Conservation (phyloP, 2,888 invertebrate genomes). For the Diabrotica balteata region DNA sequence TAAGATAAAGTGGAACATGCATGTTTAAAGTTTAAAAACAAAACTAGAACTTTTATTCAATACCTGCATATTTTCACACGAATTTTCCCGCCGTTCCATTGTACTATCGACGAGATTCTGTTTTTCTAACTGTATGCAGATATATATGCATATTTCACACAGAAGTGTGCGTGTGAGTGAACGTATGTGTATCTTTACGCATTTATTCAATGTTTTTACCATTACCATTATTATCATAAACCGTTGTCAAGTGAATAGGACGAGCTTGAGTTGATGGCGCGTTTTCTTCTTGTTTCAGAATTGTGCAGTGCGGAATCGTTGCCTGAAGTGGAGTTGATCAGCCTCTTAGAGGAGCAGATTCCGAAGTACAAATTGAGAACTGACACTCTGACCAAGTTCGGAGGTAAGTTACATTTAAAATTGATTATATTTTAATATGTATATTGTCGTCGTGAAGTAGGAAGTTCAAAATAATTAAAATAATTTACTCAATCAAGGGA, state of each 20-base stretch:
- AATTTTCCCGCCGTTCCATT: too few relatives aligned
- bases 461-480: too few relatives aligned
- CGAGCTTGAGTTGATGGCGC: slow-evolving; percentile 12
- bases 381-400: slow-evolving; percentile 91
- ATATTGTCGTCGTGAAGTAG: too few relatives aligned
- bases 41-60: too few relatives aligned
- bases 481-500: too few relatives aligned
- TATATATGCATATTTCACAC: neutral
- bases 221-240: slow-evolving; percentile 5
- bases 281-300: slow-evolving; percentile 66
- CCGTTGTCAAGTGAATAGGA: neutral
- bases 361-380: slow-evolving; percentile 93
- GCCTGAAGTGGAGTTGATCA: slow-evolving; percentile 96
- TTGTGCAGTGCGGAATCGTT: slow-evolving; percentile 91
- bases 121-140: too few relatives aligned
- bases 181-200: neutral
- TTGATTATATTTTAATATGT: too few relatives aligned
- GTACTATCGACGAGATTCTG: too few relatives aligned
- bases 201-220: neutral
- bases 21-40: too few relatives aligned
- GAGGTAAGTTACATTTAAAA: slow-evolving; percentile 67
- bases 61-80: too few relatives aligned
- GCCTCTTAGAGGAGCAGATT: slow-evolving; percentile 92
- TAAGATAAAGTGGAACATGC: too few relatives aligned
- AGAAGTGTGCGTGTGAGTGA: slow-evolving; percentile 3